phyloP scores from a whole-genome alignment of 2,888 invertebrate species.

The Brenthis hecate region DNA sequence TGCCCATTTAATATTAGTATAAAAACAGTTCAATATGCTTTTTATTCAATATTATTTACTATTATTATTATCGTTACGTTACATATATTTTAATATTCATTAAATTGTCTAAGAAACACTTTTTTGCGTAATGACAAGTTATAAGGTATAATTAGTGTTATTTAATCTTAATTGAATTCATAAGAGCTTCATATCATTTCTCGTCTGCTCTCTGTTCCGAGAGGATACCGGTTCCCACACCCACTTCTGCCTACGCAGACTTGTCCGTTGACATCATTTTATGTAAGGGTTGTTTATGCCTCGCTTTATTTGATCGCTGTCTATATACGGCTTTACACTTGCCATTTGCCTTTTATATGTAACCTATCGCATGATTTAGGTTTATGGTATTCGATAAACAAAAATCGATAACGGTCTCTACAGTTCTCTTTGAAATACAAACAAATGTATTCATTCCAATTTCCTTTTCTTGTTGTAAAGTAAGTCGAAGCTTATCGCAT shows the following conservation, averaged over 20 bases:
- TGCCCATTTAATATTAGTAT: too few relatives aligned
- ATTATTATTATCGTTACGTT: too few relatives aligned
- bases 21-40: too few relatives aligned
- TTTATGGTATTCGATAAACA: neutral
- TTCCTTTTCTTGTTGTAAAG: too few relatives aligned
- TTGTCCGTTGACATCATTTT: slow-evolving; percentile 40
- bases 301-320: slow-evolving; percentile 19
- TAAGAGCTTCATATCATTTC: slow-evolving; percentile 3
- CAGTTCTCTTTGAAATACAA: neutral
- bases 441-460: too few relatives aligned
- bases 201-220: slow-evolving; percentile 6
- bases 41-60: too few relatives aligned
- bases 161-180: slow-evolving; percentile 13
- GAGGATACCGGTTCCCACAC: slow-evolving; percentile 67
- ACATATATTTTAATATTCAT: too few relatives aligned
- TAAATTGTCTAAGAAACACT: neutral
- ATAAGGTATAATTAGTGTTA: slow-evolving; percentile 3
- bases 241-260: slow-evolving; percentile 59
- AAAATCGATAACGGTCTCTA: slow-evolving; percentile 5
- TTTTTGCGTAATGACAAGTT: neutral
- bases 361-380: neutral
- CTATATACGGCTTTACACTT: slow-evolving; percentile 19
- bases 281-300: slow-evolving; percentile 28
- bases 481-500: too few relatives aligned
- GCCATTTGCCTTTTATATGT: slow-evolving; percentile 10